Evolutionary conservation across 2,888 invertebrate genomes (phyloP).

Genomic region (Onchidella celtica): DNA sequence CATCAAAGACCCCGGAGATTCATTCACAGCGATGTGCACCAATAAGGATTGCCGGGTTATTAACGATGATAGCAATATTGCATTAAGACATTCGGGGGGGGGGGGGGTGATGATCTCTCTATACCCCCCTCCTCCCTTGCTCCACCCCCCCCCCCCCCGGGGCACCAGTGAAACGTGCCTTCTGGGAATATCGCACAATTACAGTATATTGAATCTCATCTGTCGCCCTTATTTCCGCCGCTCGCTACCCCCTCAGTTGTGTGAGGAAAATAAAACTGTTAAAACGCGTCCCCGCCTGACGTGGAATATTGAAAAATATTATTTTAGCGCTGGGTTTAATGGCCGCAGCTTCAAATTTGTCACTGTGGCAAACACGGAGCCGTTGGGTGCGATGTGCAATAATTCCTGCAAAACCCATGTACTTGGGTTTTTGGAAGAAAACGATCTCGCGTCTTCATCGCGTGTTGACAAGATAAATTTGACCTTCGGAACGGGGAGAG

Average conservation of each 20-base stretch:
- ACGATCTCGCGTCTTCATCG: no score
- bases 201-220: slow-evolving; percentile 27
- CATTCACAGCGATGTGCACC: background rate
- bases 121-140: background rate
- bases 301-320: slow-evolving; percentile 45
- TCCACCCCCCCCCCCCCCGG: background rate
- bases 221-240: background rate
- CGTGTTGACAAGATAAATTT: no score
- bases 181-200: slow-evolving; percentile 33
- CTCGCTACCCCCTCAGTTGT: background rate
- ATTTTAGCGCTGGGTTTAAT: slow-evolving; percentile 32
- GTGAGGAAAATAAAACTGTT: slow-evolving; percentile 30
- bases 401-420: background rate
- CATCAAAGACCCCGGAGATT: background rate
- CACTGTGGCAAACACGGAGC: slow-evolving; percentile 1
- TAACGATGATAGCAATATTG: slow-evolving; percentile 43
- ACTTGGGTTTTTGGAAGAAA: background rate
- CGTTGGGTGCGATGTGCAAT: background rate
- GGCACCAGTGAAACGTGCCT: background rate
- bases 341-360: slow-evolving; percentile 33
- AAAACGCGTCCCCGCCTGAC: background rate
- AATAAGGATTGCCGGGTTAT: slow-evolving; percentile 30
- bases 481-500: no score
- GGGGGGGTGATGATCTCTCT: no score
- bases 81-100: slow-evolving; percentile 26